Evolutionary conservation across 2,113 vertebrate species (phyloP), one percentile per base, ranked within the genome.

Genomic region (Poeciliopsis turrubarensis): DNA sequence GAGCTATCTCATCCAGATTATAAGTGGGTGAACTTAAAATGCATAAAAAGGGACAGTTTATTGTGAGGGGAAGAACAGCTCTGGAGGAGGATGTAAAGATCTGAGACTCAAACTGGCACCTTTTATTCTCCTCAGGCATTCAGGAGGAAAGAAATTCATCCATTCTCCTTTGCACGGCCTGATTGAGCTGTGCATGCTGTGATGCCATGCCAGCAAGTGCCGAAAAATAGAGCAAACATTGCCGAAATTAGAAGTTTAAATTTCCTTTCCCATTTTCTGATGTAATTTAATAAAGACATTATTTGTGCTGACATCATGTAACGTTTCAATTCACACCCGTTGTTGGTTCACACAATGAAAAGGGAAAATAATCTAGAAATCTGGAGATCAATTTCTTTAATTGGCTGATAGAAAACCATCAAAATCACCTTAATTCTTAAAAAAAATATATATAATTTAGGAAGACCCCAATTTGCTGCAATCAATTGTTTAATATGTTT

Each of bases 1-100:
- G 92, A 95, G 94, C 96, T 92, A 92, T 94, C 92, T 94, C 86
- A 85, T 89, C 78, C 92, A 95, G 94, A 94, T 94, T 95, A 94
- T 92, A 94, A 95, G 94, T 94, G 91, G 93, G 91, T 93, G 92
- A 92, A 91, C 88, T 90, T 81, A 87, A 88, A 81, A 37, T 77
- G 75, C 88, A 91, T 83, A 91, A 94, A 89, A 91, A 90, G 90
- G 85, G 71, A 84, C 82, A 87, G 62, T 91, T 91, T 80, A 90
- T 90, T 85, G 84, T 86, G 72, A 84, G 77, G 60, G 62, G 81
- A 73, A 81, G 77, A 84, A 83, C 74, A 41, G 83, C 60, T 37
- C 72, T 77, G 75, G 80, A 87, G 79, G 86, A 88, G 86, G 79
- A 64, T 83, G 71, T 85, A 81, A 82, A 91, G 89, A 91, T 93